Percentiles rank a stretch among this genome's conserved stretches.
phyloP scores from a whole-genome alignment of 2,888 invertebrate species.

The Entomobrya proxima region DNA sequence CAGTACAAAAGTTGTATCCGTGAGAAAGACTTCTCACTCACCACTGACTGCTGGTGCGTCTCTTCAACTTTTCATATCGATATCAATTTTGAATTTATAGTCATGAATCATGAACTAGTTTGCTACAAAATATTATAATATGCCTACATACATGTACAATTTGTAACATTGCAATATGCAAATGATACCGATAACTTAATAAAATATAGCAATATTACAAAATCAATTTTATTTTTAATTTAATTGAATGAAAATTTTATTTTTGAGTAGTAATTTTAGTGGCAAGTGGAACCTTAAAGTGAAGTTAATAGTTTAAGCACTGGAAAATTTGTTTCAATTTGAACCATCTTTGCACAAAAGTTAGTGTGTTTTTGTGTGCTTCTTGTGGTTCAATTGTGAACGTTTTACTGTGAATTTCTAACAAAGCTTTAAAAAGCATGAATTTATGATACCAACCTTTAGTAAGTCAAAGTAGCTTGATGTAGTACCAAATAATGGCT shows the following conservation, averaged over 20 bases:
- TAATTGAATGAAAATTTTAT: background rate
- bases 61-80: conserved; percentile 26
- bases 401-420: background rate
- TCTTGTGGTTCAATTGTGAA: background rate
- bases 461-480: background rate
- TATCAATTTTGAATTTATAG: background rate
- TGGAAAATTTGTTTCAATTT: background rate
- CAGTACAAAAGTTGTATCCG: conserved; percentile 63
- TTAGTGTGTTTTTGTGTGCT: background rate
- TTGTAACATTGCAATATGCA: background rate
- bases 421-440: background rate
- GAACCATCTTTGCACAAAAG: background rate
- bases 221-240: conserved; percentile 11
- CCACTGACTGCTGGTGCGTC: conserved; percentile 15
- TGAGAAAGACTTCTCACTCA: conserved; percentile 54
- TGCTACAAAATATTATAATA: background rate
- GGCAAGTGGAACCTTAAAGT: background rate
- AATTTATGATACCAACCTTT: background rate
- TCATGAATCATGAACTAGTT: conserved; percentile 6
- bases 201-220: conserved; percentile 1
- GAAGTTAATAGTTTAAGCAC: background rate
- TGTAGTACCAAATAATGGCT: conserved; percentile 38
- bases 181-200: conserved; percentile 34
- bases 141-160: background rate
- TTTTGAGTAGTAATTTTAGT: background rate